A percentile compares a stretch with the other conserved stretches of the same genome.
Evolutionary conservation across 2,888 invertebrate genomes (phyloP).

Genomic region (Pantelozetes paolii): DNA sequence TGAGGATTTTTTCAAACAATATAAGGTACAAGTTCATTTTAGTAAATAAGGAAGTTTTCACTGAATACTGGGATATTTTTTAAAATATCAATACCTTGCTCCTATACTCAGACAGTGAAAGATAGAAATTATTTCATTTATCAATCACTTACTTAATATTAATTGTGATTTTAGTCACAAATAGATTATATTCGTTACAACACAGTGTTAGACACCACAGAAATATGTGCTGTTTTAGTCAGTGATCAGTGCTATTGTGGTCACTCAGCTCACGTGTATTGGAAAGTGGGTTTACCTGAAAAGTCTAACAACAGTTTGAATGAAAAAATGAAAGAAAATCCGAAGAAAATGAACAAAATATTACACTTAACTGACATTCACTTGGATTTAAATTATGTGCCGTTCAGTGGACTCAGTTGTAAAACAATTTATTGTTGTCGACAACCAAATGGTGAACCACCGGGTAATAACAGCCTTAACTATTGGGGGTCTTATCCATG

Average conservation of each 20-base stretch:
- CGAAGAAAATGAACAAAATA: constrained; percentile 18
- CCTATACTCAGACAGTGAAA: no score
- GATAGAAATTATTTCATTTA: no score
- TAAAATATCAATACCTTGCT: no score
- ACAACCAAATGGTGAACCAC: no score
- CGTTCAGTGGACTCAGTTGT: constrained; percentile 66
- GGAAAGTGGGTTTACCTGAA: background rate
- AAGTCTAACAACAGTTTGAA: background rate
- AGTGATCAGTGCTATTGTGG: constrained; percentile 21
- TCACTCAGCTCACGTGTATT: background rate
- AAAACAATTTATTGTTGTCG: constrained; percentile 86
- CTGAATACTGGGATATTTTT: no score
- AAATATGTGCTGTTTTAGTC: constrained; percentile 1
- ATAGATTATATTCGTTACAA: background rate
- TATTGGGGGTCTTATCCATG: constrained; percentile 96
- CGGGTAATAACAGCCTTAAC: constrained; percentile 76
- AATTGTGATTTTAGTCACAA: background rate
- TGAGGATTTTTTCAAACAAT: background rate
- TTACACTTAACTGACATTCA: constrained; percentile 93
- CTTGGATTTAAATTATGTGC: constrained; percentile 86
- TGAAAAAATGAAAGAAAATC: background rate
- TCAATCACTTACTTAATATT: no score
- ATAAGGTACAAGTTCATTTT: no score
- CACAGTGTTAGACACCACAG: background rate
- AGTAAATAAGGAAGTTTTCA: no score